These are phyloP conservation scores for Ceuthmochares aereus DNA, from an alignment of 2,113 vertebrate species.

Conservation along the genomic window DNA sequence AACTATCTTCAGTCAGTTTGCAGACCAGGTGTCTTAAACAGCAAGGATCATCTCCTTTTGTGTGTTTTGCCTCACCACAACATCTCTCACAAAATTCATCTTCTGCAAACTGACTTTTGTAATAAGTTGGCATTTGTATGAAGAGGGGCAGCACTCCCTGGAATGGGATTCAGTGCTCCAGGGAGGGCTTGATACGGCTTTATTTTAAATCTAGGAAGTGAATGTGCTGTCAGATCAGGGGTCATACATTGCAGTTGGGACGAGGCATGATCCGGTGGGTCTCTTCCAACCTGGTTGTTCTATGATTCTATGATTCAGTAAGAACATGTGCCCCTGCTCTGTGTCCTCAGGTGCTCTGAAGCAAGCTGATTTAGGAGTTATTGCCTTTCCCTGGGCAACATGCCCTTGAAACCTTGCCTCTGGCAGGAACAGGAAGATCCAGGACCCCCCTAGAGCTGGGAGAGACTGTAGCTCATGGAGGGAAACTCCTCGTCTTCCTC, in stretches of 20 bases:
- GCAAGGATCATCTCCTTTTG: not conserved
- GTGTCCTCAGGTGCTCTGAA: not conserved
- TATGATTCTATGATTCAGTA: no score
- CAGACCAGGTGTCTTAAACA: not conserved
- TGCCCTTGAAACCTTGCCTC: not conserved
- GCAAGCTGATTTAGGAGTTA: not conserved
- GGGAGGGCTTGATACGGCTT: not conserved
- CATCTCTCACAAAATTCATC: not conserved
- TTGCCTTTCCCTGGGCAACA: not conserved
- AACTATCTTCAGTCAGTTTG: not conserved
- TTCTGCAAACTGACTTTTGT: not conserved
- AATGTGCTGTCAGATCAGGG: not conserved
- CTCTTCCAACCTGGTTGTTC: no score
- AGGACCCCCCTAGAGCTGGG: not conserved
- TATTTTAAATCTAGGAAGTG: not conserved
- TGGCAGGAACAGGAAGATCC: not conserved
- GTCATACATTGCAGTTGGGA: not conserved
- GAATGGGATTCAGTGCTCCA: not conserved
- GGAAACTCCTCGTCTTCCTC: not conserved
- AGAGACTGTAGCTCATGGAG: not conserved
- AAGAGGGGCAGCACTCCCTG: not conserved
- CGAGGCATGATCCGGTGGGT: no score
- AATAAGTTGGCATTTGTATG: rapidly evolving
- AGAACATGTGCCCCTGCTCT: not conserved
- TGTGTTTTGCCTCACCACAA: not conserved